phyloP scores from a whole-genome alignment of 2,797 vertebrate genomes.

The Anniella stebbinsi region DNA sequence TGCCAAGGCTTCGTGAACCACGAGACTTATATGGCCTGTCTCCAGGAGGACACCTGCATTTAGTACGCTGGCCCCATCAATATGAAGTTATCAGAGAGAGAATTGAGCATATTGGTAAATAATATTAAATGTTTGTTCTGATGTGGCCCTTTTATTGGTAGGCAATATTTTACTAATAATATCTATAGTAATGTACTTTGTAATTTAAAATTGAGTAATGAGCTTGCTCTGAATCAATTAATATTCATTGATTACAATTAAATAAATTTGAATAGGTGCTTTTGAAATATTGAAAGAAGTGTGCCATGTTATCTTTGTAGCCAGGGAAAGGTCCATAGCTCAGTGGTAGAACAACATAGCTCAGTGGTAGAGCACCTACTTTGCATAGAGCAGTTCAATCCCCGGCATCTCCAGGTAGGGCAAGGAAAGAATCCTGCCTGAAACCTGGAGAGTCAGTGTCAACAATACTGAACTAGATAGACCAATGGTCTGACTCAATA shows the following conservation, averaged over 20 bases:
- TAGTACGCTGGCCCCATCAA: slow-evolving; percentile 80
- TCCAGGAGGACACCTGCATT: slow-evolving; percentile 65
- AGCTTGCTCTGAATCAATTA: background rate
- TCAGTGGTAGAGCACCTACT: too few relatives aligned
- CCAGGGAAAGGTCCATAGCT: too few relatives aligned
- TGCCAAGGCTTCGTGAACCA: slow-evolving; percentile 71
- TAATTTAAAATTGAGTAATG: background rate
- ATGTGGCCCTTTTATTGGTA: background rate
- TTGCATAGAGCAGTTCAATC: too few relatives aligned
- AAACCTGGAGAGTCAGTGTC: too few relatives aligned
- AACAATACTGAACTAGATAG: too few relatives aligned
- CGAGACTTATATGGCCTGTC: slow-evolving; percentile 74
- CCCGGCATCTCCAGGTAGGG: too few relatives aligned
- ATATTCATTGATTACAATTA: background rate
- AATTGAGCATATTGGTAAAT: slow-evolving; percentile 81
- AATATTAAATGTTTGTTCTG: background rate
- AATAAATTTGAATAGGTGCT: slow-evolving; percentile 1
- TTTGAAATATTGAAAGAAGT: slow-evolving; percentile 22
- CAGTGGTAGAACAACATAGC: too few relatives aligned
- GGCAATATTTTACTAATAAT: background rate
- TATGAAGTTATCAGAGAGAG: slow-evolving; percentile 80
- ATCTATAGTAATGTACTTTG: background rate
- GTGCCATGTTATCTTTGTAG: background rate
- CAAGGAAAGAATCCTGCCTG: too few relatives aligned
- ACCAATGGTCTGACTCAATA: too few relatives aligned